Base-by-base conservation (phyloP, 53 echinoderm and acorn worm genomes). In the Echinometra lucunter region DNA sequence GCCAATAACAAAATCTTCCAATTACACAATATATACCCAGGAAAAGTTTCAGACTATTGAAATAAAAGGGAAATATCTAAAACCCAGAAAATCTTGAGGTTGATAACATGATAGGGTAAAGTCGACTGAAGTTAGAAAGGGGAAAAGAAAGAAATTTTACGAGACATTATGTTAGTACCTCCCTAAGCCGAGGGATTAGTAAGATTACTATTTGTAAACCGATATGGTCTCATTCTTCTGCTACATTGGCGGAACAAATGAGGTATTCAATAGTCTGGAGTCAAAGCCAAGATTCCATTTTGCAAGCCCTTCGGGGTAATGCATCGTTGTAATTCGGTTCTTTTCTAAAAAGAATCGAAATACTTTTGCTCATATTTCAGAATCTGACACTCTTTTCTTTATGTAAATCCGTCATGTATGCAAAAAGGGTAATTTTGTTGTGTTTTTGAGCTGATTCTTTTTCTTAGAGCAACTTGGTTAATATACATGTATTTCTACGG, bases 121-220 rank as follows among this genome's bases (percentile, higher is more conserved):
- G 38, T 60, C 37, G 37, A 89, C 60, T 89, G 89, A 89, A 38
- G 38, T 58, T 37, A 21, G 44, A 37, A 35, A 60, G 60, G 18
- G 37, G 60, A 88, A 47, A 74, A 72, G 28, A 57, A 92, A 56
- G 35, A n/a, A n/a, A n/a, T n/a, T 91, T 67, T 23, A 91, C 42
- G 40, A 45, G 38, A 78, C 45, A 6, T 92, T 78, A 44, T 75
- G 92, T 78, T 58, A 32, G 74, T 11, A 34, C 92, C 92, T 92
- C 92, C 92, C 92, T 58, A 92, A 92, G 53, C 92, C n/a, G 7
- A 74, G 13, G 80, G 92, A 92, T 92, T 92, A 92, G 92, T 25
- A 56, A 92, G 92, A 92, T 92, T 74, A 92, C 49, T 92, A 78
- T 45, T 53, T 92, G 92, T 92, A 92, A 92, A 78, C 78, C 57